A percentile compares a stretch with the other conserved stretches of the same genome.
Evolutionary conservation across 92 coral and sea anemone genomes (phyloP).

Genomic region (Bergia puertoricense): DNA sequence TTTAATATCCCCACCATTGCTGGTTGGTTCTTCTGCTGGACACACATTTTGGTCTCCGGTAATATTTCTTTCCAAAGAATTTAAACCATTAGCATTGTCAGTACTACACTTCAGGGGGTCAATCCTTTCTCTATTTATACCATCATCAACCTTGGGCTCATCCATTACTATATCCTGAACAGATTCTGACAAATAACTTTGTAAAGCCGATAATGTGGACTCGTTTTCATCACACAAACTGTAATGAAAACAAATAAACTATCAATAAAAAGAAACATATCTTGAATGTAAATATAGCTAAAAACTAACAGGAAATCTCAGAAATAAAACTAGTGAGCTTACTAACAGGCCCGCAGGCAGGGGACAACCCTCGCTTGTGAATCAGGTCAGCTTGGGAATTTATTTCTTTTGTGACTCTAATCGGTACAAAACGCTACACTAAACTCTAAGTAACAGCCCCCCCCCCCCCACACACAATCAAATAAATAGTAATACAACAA

Average conservation of each 20-base stretch:
- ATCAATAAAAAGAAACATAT: background rate
- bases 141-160: background rate
- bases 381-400: too few species aligned
- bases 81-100: background rate
- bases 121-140: background rate
- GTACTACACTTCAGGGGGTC: background rate
- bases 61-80: background rate
- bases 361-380: too few species aligned
- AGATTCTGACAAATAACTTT: background rate
- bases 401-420: too few species aligned
- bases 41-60: background rate
- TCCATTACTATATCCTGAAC: background rate
- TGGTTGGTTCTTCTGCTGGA: background rate
- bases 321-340: too few species aligned
- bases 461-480: background rate
- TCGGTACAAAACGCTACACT: too few species aligned
- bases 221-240: slow-evolving; percentile 7
- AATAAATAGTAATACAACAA: background rate
- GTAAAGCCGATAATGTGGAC: background rate
- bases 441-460: background rate
- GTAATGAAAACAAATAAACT: background rate
- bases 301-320: background rate
- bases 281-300: background rate
- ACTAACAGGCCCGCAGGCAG: too few species aligned
- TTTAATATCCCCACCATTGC: background rate